These are phyloP conservation scores for Palloptera scutellata DNA, from an alignment of 2,888 invertebrate genomes.

Conservation along the genomic window DNA sequence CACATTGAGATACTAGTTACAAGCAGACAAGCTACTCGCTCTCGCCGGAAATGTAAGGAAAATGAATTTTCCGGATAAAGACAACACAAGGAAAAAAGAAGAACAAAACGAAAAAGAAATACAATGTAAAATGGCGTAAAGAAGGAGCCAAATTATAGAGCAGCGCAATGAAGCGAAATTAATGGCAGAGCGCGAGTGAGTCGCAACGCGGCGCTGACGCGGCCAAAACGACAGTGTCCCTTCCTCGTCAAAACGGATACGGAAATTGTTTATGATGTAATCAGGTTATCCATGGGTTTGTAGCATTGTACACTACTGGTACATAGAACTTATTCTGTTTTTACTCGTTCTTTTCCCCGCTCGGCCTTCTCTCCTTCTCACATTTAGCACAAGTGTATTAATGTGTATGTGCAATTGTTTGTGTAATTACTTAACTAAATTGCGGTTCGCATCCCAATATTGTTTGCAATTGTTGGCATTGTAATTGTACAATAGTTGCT, in stretches of 20 bases:
- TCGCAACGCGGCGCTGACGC: not conserved
- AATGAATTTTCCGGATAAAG: conserved; percentile 8
- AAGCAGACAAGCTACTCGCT: no score
- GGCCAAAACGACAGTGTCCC: not conserved
- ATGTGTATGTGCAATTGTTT: conserved; percentile 2
- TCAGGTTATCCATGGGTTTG: conserved; percentile 24
- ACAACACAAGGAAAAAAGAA: not conserved
- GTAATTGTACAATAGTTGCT: conserved; percentile 15
- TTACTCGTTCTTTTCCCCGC: no score
- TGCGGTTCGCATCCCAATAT: conserved; percentile 2
- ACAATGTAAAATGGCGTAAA: conserved; percentile 23
- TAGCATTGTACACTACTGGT: not conserved
- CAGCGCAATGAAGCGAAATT: conserved; percentile 14
- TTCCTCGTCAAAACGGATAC: conserved; percentile 18
- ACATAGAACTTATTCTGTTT: not conserved
- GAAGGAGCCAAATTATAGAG: conserved; percentile 15
- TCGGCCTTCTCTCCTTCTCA: no score
- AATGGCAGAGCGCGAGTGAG: not conserved
- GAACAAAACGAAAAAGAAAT: conserved; percentile 13
- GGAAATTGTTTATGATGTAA: conserved; percentile 33
- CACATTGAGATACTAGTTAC: no score
- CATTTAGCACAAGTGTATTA: not conserved
- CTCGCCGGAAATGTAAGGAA: conserved; percentile 12
- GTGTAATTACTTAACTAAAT: conserved; percentile 16
- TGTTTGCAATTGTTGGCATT: conserved; percentile 1